Evolutionary conservation across 2,113 vertebrate genomes (phyloP).

Genomic region (Oxygymnocypris stewartii): DNA sequence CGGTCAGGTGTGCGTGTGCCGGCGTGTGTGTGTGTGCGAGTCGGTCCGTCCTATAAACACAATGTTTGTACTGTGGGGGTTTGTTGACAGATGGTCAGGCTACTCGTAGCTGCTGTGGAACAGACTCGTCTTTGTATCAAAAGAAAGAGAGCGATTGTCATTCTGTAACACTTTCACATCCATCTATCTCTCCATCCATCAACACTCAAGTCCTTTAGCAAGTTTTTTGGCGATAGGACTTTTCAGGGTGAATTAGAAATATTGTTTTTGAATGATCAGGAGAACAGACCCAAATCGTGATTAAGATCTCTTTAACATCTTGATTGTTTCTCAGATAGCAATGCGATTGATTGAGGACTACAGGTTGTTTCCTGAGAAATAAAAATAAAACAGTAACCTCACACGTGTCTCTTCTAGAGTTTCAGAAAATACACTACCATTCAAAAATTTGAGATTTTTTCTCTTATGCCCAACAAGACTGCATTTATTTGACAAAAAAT

Average conservation of each 20-base stretch:
- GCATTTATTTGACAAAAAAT: background rate
- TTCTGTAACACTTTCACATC: conserved; percentile 68
- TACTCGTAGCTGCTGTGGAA: conserved; percentile 71
- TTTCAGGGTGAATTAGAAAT: background rate
- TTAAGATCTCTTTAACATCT: background rate
- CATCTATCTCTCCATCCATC: conserved; percentile 50
- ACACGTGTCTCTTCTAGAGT: background rate
- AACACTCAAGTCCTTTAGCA: conserved; percentile 1
- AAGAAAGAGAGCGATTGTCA: conserved; percentile 70
- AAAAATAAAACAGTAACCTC: background rate
- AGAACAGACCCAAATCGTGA: background rate
- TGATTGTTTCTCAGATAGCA: background rate
- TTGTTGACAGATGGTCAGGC: conserved; percentile 76
- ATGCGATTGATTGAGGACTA: background rate
- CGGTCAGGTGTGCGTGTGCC: conserved; percentile 42
- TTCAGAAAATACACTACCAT: background rate
- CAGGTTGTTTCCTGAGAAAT: background rate
- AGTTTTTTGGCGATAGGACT: background rate
- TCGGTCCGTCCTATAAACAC: conserved; percentile 60
- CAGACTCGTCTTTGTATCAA: conserved; percentile 72
- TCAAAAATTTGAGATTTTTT: background rate
- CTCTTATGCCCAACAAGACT: background rate
- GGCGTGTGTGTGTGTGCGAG: conserved; percentile 42
- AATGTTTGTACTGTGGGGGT: conserved; percentile 77
- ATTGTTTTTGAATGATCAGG: background rate